These are phyloP conservation scores for Drosophila gaucha DNA, from an alignment of 2,888 invertebrate genomes.

Conservation along the genomic window DNA sequence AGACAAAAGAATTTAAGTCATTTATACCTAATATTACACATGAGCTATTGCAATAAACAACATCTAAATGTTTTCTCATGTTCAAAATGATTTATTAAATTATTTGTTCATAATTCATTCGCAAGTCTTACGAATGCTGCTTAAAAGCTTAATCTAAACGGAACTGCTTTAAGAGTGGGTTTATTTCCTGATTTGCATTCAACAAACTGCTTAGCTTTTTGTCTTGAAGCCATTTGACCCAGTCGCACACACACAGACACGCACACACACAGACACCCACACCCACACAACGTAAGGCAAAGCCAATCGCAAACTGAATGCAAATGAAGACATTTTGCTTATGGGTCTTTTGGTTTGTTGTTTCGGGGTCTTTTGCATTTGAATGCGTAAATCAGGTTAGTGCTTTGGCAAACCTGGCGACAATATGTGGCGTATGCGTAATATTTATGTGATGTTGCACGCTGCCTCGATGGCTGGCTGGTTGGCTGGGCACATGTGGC, in stretches of 20 bases:
- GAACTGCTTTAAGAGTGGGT: conserved; percentile 1
- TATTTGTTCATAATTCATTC: neutral
- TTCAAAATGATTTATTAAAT: neutral
- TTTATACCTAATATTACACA: too few relatives aligned
- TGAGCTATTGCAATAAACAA: neutral
- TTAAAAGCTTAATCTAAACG: neutral
- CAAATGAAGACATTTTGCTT: conserved; percentile 43
- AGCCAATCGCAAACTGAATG: conserved; percentile 22
- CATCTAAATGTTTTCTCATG: neutral
- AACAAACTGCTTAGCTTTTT: conserved; percentile 10
- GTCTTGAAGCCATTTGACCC: conserved; percentile 16
- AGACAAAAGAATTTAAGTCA: too few relatives aligned
- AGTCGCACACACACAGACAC: conserved; percentile 3
- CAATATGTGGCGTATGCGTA: conserved; percentile 64
- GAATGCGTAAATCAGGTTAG: conserved; percentile 66
- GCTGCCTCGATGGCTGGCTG: conserved; percentile 8
- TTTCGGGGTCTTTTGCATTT: conserved; percentile 26
- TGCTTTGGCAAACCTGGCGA: conserved; percentile 40
- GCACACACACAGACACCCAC: neutral
- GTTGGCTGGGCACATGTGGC: conserved; percentile 63
- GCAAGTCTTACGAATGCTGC: neutral
- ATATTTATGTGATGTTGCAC: conserved; percentile 56
- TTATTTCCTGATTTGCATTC: conserved; percentile 11
- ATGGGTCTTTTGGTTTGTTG: conserved; percentile 5
- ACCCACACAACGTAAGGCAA: neutral